phyloP scores from a whole-genome alignment of 2,888 invertebrate genomes.

The Eudemis profundana region DNA sequence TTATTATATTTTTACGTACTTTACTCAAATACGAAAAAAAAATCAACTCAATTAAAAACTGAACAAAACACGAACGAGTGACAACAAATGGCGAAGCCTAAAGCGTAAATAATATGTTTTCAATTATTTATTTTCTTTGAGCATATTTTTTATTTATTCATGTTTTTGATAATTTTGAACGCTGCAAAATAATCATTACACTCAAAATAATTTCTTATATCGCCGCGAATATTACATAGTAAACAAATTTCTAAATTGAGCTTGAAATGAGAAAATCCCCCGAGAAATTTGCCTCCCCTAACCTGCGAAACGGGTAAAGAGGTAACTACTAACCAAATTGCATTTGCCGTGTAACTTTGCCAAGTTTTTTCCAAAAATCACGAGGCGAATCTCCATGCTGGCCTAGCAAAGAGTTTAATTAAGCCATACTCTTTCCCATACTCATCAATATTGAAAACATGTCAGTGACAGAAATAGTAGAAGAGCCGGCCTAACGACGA shows the following conservation, averaged over 20 bases:
- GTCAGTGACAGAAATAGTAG: background rate
- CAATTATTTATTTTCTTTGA: too few relatives aligned
- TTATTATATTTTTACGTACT: too few relatives aligned
- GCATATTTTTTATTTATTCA: too few relatives aligned
- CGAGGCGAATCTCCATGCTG: constrained; percentile 22
- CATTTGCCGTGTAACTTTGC: constrained; percentile 64
- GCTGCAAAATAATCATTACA: constrained; percentile 10
- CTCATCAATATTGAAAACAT: background rate
- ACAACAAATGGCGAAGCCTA: too few relatives aligned
- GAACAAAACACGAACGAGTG: too few relatives aligned
- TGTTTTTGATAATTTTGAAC: background rate
- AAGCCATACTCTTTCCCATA: background rate
- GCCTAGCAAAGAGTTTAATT: constrained; percentile 10
- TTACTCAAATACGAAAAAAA: too few relatives aligned
- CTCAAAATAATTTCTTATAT: constrained; percentile 8
- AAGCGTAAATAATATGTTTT: too few relatives aligned
- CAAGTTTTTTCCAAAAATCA: constrained; percentile 57
- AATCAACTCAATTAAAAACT: too few relatives aligned
- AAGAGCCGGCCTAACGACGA: too few relatives aligned
- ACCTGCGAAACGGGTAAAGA: constrained; percentile 65
- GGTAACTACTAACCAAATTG: constrained; percentile 78
- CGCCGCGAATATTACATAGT: constrained; percentile 47
- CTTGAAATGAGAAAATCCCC: constrained; percentile 76
- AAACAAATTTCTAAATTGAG: constrained; percentile 74
- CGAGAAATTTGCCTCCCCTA: constrained; percentile 60